Conservation (phyloP, 2,888 invertebrate species). For the Stegana nigrithorax region DNA sequence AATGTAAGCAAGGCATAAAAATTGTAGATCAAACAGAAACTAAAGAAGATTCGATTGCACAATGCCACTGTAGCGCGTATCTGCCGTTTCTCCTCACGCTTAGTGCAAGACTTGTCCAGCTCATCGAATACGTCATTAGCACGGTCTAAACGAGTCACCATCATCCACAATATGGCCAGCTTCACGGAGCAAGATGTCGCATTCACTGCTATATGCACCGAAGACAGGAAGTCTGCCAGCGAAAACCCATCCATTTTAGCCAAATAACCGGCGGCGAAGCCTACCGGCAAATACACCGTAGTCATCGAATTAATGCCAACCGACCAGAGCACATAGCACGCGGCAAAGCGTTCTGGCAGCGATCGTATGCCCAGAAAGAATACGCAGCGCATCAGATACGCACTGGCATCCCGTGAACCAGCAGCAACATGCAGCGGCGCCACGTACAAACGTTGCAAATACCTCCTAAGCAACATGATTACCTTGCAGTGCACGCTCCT, state of each 20-base stretch:
- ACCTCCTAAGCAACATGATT: constrained; percentile 34
- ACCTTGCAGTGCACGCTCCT: too few relatives aligned
- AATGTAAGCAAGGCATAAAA: constrained; percentile 42
- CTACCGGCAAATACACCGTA: constrained; percentile 43
- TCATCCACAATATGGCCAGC: constrained; percentile 42
- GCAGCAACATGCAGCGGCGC: constrained; percentile 17
- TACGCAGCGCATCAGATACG: constrained; percentile 38
- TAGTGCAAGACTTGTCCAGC: constrained; percentile 39
- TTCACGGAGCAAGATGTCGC: constrained; percentile 49
- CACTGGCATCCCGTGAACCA: constrained; percentile 32
- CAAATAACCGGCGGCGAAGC: constrained; percentile 38
- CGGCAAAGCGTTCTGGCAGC: constrained; percentile 42
- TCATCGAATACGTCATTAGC: constrained; percentile 44
- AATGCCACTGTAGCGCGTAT: constrained; percentile 34
- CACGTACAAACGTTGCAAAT: constrained; percentile 38
- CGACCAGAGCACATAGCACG: constrained; percentile 38
- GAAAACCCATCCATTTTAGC: constrained; percentile 37
- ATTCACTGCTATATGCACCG: constrained; percentile 51
- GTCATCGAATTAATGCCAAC: constrained; percentile 36
- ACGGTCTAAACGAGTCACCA: constrained; percentile 40
- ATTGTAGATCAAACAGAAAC: constrained; percentile 38
- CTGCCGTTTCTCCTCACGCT: constrained; percentile 33
- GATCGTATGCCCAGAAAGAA: constrained; percentile 43
- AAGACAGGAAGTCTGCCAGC: constrained; percentile 51
- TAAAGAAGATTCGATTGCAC: constrained; percentile 43